Evolutionary conservation across 2,113 vertebrate species (phyloP), one percentile per base, ranked within the genome.

Genomic region (Agelaius phoeniceus): DNA sequence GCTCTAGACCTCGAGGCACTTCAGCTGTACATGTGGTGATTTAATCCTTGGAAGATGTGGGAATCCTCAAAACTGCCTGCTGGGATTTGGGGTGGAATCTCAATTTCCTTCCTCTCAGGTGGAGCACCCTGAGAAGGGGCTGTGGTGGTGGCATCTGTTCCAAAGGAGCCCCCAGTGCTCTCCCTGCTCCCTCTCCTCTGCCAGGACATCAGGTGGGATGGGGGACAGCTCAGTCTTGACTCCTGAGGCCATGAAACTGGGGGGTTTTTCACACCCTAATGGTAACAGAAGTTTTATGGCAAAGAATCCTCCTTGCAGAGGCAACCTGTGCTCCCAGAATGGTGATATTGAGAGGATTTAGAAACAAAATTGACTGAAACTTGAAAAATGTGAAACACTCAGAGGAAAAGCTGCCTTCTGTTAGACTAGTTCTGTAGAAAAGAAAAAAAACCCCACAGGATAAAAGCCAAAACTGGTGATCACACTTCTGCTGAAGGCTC

Each of bases 21-120:
- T 83, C 13, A 77, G 72, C 87, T 74, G 13, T 74, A 11, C 94
- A 83, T 74, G 93, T 94, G 94, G 89, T 69, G 87, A 73, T 27
- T 90, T 85, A 87, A 91, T 96, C 95, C 78, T 79, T 91, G 91
- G 87, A 27, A 94, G 94, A 93, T 90, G 93, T 91, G 94, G 90
- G 93, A 95, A 91, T 96, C 87, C 87, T 95, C 85, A 5, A 27
- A 96, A 68, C 55, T 93, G n/a, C 65, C 35, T 88, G 94, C 94
- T 86, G 87, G 90, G 87, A 84, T 95, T 97, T 96, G 94, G 93
- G 83, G 48, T 94, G 96, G 96, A 94, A 95, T 96, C 96, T 94
- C 96, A 75, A 90, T 95, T 96, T 95, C 94, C 94, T 95, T 95
- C 89, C 95, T 94, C 80, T 81, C 48, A 24, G 91, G 88, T 74